Base-by-base conservation (phyloP, 1,140 invertebrate species). In the Drosophila guanche region DNA sequence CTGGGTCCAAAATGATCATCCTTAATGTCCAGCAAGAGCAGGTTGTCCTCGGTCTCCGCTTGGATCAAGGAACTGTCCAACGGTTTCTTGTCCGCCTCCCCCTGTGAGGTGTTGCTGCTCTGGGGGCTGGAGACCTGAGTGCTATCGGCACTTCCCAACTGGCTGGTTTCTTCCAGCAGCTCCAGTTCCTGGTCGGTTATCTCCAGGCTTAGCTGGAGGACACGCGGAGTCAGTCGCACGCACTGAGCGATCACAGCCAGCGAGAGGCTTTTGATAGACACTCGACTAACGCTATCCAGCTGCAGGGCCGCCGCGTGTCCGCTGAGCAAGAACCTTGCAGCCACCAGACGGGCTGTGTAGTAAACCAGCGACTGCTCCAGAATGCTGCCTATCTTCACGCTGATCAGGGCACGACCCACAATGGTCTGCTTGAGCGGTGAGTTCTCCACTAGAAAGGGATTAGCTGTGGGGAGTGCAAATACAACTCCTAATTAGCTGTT, bases 201-300 rank as follows among this genome's bases (percentile, higher is more conserved):
- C 76, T 93, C 92, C 37, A 96, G 79, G 46, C 92, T 90, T 10
- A 94, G 69, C 16, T 94, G 92, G 48, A 97, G 94, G 22, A 95
- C 84, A n/a, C 93, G 90, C 0, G 97, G 96, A 69, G 94, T 93
- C 25, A 97, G 80, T 29, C 92, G 92, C 29, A 97, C 90, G 46
- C 95, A 93, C 51, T 94, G 93, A 3, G 94, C 93, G 8, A 97
- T 84, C 85, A 95, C 96, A 46, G 93, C 93, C 5, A 97, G 86
- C 5, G 96, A 95, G 22, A 97, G 91, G 14, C 95, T 95, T 92
- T 97, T 97, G 1, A 97, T 94, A 74, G 96, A 97, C 10, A 98
- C 95, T 14, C 96, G 92, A 14, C 96, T 94, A 29, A 92, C 91
- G 58, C 93, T 92, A 79, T 97, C 96, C 5, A 94, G 89, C 40